phyloP scores from a whole-genome alignment of 1,140 invertebrate species.

The Drosophila auraria region DNA sequence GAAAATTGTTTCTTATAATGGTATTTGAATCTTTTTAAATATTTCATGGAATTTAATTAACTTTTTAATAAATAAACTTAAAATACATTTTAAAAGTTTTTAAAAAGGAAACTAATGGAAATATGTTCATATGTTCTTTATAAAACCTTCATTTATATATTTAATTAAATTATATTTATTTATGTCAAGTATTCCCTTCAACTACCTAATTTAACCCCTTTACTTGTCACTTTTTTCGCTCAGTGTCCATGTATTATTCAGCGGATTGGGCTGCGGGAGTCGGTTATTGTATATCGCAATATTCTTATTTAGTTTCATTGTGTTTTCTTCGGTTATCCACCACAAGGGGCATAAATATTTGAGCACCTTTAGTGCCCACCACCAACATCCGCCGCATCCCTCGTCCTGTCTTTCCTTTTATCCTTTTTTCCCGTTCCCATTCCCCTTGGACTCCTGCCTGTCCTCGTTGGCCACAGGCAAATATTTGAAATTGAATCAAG shows the following conservation, averaged over 20 bases:
- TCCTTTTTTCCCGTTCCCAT: conserved; percentile 4
- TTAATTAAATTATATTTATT: too few species aligned
- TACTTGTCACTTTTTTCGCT: background rate
- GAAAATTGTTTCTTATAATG: too few species aligned
- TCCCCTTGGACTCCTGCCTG: conserved; percentile 5
- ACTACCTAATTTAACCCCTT: too few species aligned
- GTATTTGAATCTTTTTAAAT: background rate
- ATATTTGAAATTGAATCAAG: conserved; percentile 52
- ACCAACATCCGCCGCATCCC: conserved; percentile 1
- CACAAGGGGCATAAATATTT: conserved; percentile 63
- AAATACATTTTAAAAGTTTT: too few species aligned
- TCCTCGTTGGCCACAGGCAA: conserved; percentile 20
- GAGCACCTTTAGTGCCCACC: conserved; percentile 45
- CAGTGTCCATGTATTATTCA: conserved; percentile 55
- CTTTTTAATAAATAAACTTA: too few species aligned
- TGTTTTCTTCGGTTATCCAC: conserved; percentile 49
- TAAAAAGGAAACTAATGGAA: too few species aligned
- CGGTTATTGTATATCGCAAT: conserved; percentile 61
- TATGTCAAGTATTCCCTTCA: too few species aligned
- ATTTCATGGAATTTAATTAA: too few species aligned
- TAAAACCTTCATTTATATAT: too few species aligned
- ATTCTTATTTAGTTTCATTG: conserved; percentile 66
- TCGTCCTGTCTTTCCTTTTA: background rate
- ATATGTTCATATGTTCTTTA: too few species aligned
- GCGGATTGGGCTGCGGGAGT: conserved; percentile 29